These are phyloP conservation scores for Drosophila carrolli DNA, from an alignment of 1,140 invertebrate genomes.

Conservation along the genomic window DNA sequence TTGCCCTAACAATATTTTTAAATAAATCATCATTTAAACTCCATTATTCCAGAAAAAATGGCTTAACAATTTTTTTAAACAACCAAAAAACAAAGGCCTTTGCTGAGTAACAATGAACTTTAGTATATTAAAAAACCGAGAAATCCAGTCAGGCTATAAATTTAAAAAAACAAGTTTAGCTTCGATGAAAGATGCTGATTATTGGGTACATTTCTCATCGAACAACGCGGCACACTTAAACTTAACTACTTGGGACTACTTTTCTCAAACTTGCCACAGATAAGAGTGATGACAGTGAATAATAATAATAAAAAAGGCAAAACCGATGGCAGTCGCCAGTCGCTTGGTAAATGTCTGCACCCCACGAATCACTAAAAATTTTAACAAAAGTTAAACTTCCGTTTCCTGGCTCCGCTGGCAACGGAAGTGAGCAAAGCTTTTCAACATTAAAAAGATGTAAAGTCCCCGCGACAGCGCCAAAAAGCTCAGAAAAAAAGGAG, in stretches of 20 bases:
- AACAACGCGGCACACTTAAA: neutral
- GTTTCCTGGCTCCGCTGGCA: conserved; percentile 68
- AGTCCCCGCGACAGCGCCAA: conserved; percentile 66
- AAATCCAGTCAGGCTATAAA: neutral
- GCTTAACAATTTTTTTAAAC: too few relatives aligned
- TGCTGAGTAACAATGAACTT: too few relatives aligned
- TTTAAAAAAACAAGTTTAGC: neutral
- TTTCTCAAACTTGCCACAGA: conserved; percentile 2
- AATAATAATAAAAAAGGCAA: conserved; percentile 8
- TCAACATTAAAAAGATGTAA: conserved; percentile 83
- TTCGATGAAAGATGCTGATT: neutral
- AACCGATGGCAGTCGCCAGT: conserved; percentile 7
- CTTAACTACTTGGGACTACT: neutral
- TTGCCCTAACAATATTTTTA: too few relatives aligned
- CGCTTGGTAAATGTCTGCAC: conserved; percentile 57
- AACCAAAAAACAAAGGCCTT: too few relatives aligned
- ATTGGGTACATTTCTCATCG: conserved; percentile 3
- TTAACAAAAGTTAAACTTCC: conserved; percentile 82
- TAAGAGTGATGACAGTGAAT: conserved; percentile 9
- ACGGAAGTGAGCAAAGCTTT: conserved; percentile 81
- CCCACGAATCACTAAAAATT: conserved; percentile 80
- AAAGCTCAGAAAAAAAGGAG: conserved; percentile 30
- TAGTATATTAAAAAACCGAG: too few relatives aligned
- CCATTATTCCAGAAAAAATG: too few relatives aligned
- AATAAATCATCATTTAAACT: too few relatives aligned